A percentile compares a stretch with the other conserved stretches of the same genome.
Evolutionary conservation across 30 jellyfish, hydroid and myxozoan species (phyloP).

Genomic region (Rhopilema esculentum): DNA sequence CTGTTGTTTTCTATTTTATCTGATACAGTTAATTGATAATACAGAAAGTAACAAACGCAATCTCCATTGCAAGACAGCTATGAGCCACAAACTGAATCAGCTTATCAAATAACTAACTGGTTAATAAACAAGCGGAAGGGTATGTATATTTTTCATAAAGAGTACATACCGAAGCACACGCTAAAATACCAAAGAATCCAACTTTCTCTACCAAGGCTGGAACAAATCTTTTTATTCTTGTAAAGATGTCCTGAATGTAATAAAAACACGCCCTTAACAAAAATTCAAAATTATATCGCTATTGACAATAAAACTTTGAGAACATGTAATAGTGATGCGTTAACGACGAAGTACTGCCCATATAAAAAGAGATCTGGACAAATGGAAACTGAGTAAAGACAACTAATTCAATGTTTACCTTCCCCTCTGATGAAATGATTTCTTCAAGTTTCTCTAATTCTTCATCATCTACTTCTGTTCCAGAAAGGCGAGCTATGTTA

Average conservation of each 20-base stretch:
- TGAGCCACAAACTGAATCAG: neutral
- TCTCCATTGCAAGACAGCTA: no score
- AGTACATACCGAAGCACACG: constrained; percentile 97
- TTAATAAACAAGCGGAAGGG: neutral
- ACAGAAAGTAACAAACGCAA: no score
- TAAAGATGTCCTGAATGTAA: constrained; percentile 78
- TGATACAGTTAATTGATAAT: no score
- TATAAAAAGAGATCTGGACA: neutral
- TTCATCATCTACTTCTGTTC: constrained; percentile 96
- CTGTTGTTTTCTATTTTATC: no score
- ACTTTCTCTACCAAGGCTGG: constrained; percentile 95
- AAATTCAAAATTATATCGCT: no score
- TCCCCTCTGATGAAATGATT: constrained; percentile 83
- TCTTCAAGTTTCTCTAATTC: constrained; percentile 97
- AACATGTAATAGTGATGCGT: no score
- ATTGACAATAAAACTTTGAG: no score
- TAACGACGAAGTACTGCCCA: neutral
- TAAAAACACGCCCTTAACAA: no score
- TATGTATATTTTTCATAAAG: neutral
- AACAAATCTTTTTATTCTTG: constrained; percentile 90
- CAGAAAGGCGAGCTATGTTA: constrained; percentile 91
- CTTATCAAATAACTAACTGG: neutral
- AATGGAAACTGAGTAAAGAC: neutral
- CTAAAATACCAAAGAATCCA: constrained; percentile 96
- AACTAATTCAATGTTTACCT: constrained; percentile 40